Conservation (phyloP, 2,113 vertebrate genomes). For the Orthonyx spaldingii region DNA sequence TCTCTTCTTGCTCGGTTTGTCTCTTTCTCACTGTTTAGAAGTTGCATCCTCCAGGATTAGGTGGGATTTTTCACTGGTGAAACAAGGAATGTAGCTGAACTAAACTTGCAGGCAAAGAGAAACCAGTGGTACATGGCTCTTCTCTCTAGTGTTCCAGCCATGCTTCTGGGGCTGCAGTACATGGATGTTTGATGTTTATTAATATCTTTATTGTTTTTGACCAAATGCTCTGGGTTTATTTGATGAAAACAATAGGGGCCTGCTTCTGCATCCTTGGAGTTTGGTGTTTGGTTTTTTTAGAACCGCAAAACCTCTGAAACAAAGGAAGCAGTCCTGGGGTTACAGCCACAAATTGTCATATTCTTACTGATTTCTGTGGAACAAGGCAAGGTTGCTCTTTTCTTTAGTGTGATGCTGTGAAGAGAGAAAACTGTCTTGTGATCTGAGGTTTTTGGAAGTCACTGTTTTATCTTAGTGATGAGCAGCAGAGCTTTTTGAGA, state of each 20-base stretch:
- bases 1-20: neutral
- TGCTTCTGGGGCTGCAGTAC: neutral
- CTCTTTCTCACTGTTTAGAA: neutral
- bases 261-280: neutral
- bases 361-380: neutral
- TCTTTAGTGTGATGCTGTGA: neutral
- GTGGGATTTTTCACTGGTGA: neutral
- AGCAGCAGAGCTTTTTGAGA: neutral
- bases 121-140: neutral
- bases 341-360: neutral
- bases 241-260: neutral
- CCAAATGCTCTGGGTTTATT: neutral
- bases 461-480: neutral
- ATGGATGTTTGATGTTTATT: slow-evolving; percentile 30
- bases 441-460: neutral
- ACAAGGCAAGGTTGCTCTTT: neutral
- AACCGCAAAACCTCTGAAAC: neutral
- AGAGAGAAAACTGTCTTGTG: slow-evolving; percentile 30
- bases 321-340: slow-evolving; percentile 15
- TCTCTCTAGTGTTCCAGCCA: neutral
- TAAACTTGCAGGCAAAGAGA: neutral
- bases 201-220: neutral
- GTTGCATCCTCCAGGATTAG: slow-evolving; percentile 13
- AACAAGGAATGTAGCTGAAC: neutral
- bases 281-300: neutral